Evolutionary conservation across 1,140 invertebrate genomes (phyloP).

Genomic region (Eriosoma lanigerum): DNA sequence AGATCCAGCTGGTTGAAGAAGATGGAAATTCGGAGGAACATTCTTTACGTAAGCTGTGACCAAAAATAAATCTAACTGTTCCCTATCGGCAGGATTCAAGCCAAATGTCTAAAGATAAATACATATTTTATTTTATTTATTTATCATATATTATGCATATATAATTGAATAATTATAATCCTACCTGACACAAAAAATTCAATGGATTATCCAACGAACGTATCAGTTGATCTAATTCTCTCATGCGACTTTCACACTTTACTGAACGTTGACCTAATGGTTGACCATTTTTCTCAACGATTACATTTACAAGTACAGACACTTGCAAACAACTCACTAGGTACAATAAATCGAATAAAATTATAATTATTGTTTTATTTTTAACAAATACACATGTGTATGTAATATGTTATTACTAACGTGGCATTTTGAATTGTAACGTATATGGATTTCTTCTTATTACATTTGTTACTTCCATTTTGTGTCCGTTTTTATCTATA

Average conservation of each 20-base stretch:
- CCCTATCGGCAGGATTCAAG: constrained; percentile 72
- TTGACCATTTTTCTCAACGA: constrained; percentile 75
- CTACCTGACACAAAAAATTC: constrained; percentile 83
- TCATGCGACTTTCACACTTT: constrained; percentile 79
- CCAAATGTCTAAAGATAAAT: constrained; percentile 68
- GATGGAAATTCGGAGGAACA: constrained; percentile 76
- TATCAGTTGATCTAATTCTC: constrained; percentile 79
- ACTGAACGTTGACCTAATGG: constrained; percentile 75
- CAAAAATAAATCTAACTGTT: constrained; percentile 79
- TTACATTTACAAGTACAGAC: constrained; percentile 76
- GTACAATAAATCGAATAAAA: constrained; percentile 53
- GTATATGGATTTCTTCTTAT: constrained; percentile 80
- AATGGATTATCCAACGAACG: constrained; percentile 75
- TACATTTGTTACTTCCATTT: constrained; percentile 71
- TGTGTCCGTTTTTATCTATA: constrained; percentile 76
- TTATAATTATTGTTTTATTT: background rate
- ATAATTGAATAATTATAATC: background rate
- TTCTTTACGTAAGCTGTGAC: constrained; percentile 78
- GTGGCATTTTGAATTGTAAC: constrained; percentile 74
- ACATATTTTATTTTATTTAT: background rate
- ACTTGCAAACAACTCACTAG: constrained; percentile 76
- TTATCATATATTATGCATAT: background rate
- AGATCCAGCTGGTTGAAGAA: constrained; percentile 62
- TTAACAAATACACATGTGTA: background rate
- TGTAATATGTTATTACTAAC: constrained; percentile 57